phyloP scores from a whole-genome alignment of 2,113 vertebrate species.

The Psephotus haematonotus region DNA sequence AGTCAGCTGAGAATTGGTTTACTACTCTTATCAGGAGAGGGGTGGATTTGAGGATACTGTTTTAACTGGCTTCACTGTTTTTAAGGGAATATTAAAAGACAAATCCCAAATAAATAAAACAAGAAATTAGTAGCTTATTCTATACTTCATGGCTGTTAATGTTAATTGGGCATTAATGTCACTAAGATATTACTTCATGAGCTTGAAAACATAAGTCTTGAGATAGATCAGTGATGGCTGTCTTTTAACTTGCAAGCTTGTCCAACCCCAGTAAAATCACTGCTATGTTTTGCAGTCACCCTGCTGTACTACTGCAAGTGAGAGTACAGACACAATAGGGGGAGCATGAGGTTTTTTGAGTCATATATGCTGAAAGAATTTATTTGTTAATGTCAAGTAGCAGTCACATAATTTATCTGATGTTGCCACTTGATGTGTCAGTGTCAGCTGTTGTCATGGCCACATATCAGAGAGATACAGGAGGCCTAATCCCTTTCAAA shows the following conservation, averaged over 20 bases:
- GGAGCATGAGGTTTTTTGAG: neutral
- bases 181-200: neutral
- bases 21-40: neutral
- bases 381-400: neutral
- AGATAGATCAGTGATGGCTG: neutral
- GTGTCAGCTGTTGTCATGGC: neutral
- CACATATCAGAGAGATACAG: neutral
- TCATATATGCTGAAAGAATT: neutral
- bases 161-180: neutral
- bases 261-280: neutral
- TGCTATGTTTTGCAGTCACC: neutral
- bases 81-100: neutral
- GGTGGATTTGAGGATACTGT: neutral
- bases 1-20: neutral
- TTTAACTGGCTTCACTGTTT: neutral
- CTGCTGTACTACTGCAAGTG: neutral
- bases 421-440: neutral
- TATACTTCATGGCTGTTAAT: neutral
- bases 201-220: neutral
- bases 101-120: neutral
- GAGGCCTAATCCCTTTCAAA: neutral
- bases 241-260: accelerated
- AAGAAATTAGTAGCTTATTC: neutral
- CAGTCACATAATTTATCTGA: neutral
- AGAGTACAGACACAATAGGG: neutral